Evolutionary conservation across 1,140 invertebrate species (phyloP).

Genomic region (Leucophenga varia): DNA sequence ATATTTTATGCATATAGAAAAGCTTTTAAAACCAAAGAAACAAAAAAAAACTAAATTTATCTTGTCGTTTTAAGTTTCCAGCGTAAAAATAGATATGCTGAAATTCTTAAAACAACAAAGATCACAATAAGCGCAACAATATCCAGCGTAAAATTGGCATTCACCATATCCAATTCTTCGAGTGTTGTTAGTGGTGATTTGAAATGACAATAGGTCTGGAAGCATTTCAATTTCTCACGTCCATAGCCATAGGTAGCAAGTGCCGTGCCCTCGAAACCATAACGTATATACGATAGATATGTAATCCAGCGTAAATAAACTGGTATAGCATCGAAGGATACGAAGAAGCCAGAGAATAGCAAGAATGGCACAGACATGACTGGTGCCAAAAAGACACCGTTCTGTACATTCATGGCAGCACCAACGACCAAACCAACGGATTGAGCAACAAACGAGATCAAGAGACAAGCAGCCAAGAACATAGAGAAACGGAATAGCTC

Average conservation of each 20-base stretch:
- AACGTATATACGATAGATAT: conserved; percentile 92
- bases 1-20: conserved; percentile 18
- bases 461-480: conserved; percentile 83
- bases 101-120: conserved; percentile 82
- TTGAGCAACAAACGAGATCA: conserved; percentile 94
- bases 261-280: conserved; percentile 92
- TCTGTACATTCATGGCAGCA: conserved; percentile 89
- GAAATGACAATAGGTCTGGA: conserved; percentile 84
- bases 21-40: conserved; percentile 37
- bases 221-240: conserved; percentile 77
- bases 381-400: conserved; percentile 94
- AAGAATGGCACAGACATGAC: conserved; percentile 94
- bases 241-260: conserved; percentile 91
- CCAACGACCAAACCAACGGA: conserved; percentile 93
- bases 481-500: conserved; percentile 82
- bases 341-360: conserved; percentile 95
- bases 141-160: conserved; percentile 75
- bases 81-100: conserved; percentile 88
- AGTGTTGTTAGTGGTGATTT: conserved; percentile 85
- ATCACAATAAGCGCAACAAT: conserved; percentile 83
- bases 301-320: conserved; percentile 94
- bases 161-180: conserved; percentile 83
- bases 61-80: conserved; percentile 80
- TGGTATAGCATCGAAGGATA: conserved; percentile 95
- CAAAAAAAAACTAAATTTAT: conserved; percentile 57